Evolutionary conservation across 2,797 vertebrate species (phyloP), one percentile per base, ranked within the genome.

Genomic region (Echeneis naucrates): DNA sequence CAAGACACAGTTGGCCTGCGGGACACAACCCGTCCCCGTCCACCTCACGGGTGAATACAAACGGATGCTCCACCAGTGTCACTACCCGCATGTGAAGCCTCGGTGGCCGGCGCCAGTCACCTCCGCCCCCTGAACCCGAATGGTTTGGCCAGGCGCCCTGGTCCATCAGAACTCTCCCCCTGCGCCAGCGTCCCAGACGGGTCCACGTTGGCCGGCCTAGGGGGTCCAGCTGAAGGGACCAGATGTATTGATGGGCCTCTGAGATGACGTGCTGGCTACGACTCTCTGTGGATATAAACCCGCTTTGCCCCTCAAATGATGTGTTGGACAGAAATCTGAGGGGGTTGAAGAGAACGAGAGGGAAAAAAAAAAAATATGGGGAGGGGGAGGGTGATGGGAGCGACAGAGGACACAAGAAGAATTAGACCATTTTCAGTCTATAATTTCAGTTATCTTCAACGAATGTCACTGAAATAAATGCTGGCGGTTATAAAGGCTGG

Each of bases 41-140:
- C n/a, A 98, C 98, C 45, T 97, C 96, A 38, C 97, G 95, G 16
- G 98, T 99, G 68, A 99, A 99, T 26, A 99, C 98, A 51, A 99
- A 99, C 0, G 98, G 98, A 76, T 98, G 98, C 72, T 99, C 98
- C 44, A 99, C 96, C 71, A 99, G 92, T 0, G 98, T 99, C 56
- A 99, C 98, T 72, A 99, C 98, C 45, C 96, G 94, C 74, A 99
- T 84, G 68, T 98, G 97, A 32, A 97, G 88, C 50, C 96, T 92
- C 0, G 94, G 78, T 1, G 95, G 92, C 68, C 96, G 93, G 30
- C 95, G 96, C 94, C 94, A 93, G 74, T 94, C 93, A 0, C 90
- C 92, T 8, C 90, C 93, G 0, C 67, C 82, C 10, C 88, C 89
- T 19, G 84, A 74, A 48, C 95, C 95, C 35, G 93, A 89, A 68